Evolutionary conservation across 2,888 invertebrate genomes (phyloP).

Genomic region (Gymnocheta viridis): DNA sequence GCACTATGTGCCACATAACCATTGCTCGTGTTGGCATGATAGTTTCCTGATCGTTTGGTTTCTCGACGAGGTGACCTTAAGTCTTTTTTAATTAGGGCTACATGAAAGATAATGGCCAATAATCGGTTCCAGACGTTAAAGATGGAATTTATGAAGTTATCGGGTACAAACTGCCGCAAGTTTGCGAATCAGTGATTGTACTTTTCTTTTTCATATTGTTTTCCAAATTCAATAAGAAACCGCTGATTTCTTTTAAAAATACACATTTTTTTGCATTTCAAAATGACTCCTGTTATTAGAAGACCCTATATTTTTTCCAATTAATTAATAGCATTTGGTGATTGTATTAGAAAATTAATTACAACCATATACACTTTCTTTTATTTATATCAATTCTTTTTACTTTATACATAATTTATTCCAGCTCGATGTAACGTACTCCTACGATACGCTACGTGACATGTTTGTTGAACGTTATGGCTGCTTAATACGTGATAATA

Average conservation of each 20-base stretch:
- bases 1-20: too few species aligned
- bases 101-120: too few species aligned
- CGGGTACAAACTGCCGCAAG: too few species aligned
- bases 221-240: too few species aligned
- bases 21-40: too few species aligned
- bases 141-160: too few species aligned
- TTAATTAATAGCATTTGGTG: background rate
- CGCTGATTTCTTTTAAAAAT: background rate
- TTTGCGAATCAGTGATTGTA: too few species aligned
- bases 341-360: background rate
- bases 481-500: conserved; percentile 78
- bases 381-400: background rate
- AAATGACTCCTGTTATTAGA: too few species aligned
- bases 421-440: conserved; percentile 77
- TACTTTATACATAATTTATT: conserved; percentile 14
- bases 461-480: conserved; percentile 80
- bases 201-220: background rate
- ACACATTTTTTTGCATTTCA: background rate
- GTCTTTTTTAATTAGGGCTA: too few species aligned
- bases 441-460: conserved; percentile 76
- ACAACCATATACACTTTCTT: background rate
- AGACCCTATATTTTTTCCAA: background rate
- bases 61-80: too few species aligned
- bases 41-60: too few species aligned
- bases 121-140: too few species aligned